phyloP scores from a whole-genome alignment of 2,113 vertebrate species.

The Manacus vitellinus region DNA sequence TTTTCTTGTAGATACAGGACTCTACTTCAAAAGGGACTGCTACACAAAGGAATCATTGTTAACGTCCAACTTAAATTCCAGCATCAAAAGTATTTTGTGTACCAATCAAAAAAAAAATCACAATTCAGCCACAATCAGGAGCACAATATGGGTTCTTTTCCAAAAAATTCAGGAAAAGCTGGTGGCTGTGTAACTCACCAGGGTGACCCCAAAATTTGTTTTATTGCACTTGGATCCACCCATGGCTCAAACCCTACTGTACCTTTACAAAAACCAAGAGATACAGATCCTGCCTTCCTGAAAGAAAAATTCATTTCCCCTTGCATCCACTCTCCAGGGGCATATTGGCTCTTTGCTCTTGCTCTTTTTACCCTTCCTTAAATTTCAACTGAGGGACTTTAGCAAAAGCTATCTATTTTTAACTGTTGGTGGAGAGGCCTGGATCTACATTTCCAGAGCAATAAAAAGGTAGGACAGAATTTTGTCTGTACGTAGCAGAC shows the following conservation, averaged over 20 bases:
- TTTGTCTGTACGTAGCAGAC: background rate
- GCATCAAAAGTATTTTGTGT: background rate
- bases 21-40: background rate
- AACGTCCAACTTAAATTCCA: background rate
- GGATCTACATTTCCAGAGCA: background rate
- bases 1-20: background rate
- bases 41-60: background rate
- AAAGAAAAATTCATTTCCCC: background rate
- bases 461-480: background rate
- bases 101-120: background rate
- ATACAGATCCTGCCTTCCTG: background rate
- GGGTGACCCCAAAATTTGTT: background rate
- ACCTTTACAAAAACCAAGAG: rapidly evolving
- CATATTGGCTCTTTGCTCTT: background rate
- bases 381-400: background rate
- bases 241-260: background rate
- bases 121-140: background rate
- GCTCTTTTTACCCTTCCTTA: background rate
- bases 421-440: background rate
- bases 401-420: background rate
- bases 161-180: background rate
- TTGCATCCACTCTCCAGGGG: background rate
- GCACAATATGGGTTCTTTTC: background rate
- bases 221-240: rapidly evolving
- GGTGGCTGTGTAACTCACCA: rapidly evolving